Base-by-base conservation (phyloP, 1,140 invertebrate genomes). In the Drosophila willistoni region DNA sequence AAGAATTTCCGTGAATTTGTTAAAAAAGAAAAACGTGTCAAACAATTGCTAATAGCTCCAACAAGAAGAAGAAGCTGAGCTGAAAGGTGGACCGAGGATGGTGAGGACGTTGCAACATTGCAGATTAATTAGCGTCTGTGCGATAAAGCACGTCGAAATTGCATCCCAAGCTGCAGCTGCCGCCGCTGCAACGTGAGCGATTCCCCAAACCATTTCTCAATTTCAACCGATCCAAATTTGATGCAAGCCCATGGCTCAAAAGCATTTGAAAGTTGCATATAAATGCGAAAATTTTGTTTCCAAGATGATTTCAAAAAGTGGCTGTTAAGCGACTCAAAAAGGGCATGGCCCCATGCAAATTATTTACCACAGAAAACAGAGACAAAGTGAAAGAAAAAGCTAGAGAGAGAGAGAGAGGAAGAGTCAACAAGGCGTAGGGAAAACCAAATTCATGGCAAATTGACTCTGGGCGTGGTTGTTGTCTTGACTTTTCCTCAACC, bases 41-140 rank as follows among this genome's bases (percentile, higher is more conserved):
- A 81, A 78, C 44, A 51, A 51, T 51, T 51, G 44, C 44, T 12
- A 51, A 51, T 3, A 51, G 44, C 44, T 51, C 9, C 17, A 75
- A 44, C 9, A 22, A 29, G 3, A 17, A 17, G 17, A 34, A 12
- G 36, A 41, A 33, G 41, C 5, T n/a, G 6, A 14, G n/a, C 3
- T n/a, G 13, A 2, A 7, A 7, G 42, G 6, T 4, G 6, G 7
- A 44, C 78, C 68, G 68, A 86, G 86, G 79, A 86, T 73, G 75
- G 72, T 70, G 68, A 77, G 72, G 22, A 25, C 22, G 22, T 25
- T 25, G 22, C 1, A 2, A 76, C 19, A 22, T 69, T 81, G 73
- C 70, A 87, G 83, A 86, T 86, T 86, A 86, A 87, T 87, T 87
- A 86, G 69, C 83, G 79, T 87, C 83, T 83, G 64, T 47, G 76